These are phyloP conservation scores for Xestia ashworthii DNA, from an alignment of 2,888 invertebrate genomes.

Conservation along the genomic window DNA sequence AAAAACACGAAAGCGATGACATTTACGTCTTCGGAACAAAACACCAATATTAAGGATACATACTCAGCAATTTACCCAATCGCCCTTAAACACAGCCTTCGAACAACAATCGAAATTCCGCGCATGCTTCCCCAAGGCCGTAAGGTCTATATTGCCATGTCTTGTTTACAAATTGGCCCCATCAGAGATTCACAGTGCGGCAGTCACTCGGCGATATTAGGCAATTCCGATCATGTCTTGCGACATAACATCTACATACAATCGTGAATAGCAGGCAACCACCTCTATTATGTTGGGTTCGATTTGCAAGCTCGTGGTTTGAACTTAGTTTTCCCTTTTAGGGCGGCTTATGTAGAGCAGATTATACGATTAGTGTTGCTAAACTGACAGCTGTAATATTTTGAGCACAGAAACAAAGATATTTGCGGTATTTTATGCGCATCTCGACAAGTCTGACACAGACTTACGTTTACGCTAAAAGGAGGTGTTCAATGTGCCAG, in stretches of 20 bases:
- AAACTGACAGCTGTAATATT: conserved; percentile 31
- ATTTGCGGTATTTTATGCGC: background rate
- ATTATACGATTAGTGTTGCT: conserved; percentile 27
- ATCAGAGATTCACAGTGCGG: conserved; percentile 79
- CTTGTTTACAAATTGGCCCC: conserved; percentile 77
- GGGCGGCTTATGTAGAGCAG: conserved; percentile 38
- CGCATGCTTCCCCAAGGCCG: conserved; percentile 77
- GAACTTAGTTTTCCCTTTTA: conserved; percentile 50
- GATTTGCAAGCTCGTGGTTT: conserved; percentile 50
- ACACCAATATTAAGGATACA: conserved; percentile 45
- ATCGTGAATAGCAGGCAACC: conserved; percentile 67
- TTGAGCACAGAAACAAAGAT: conserved; percentile 2
- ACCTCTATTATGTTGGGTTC: conserved; percentile 56
- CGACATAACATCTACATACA: conserved; percentile 80
- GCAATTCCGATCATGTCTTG: conserved; percentile 83
- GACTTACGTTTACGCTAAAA: background rate
- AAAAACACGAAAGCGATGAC: conserved; percentile 27
- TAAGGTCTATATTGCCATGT: conserved; percentile 78
- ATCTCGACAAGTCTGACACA: no score
- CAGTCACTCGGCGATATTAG: conserved; percentile 75
- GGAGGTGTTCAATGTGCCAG: conserved; percentile 13
- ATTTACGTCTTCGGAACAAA: conserved; percentile 39
- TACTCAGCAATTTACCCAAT: conserved; percentile 61
- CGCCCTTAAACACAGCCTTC: conserved; percentile 59
- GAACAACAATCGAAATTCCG: conserved; percentile 67